These are phyloP conservation scores for Rotaria socialis DNA, from an alignment of 2,888 invertebrate genomes.

Conservation along the genomic window DNA sequence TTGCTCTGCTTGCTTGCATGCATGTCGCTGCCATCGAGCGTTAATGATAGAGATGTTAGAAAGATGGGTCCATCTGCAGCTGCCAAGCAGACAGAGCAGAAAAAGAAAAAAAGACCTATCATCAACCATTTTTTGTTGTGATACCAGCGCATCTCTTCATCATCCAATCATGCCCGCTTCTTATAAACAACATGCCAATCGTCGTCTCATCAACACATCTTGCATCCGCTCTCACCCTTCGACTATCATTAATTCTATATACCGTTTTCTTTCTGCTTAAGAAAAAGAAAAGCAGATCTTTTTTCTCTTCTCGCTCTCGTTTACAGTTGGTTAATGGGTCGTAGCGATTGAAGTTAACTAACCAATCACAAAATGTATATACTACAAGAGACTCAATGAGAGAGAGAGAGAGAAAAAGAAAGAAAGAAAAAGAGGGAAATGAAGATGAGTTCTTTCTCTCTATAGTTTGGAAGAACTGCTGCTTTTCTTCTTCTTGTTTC, in stretches of 20 bases:
- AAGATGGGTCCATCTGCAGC: slow-evolving; percentile 18
- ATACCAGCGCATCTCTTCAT: not conserved
- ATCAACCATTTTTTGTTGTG: slow-evolving; percentile 4
- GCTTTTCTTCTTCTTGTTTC: slow-evolving; percentile 4
- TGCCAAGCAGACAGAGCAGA: not conserved
- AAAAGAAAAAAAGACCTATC: slow-evolving; percentile 20
- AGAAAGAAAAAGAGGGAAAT: not conserved
- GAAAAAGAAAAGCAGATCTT: not conserved
- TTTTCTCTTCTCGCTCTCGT: slow-evolving; percentile 10
- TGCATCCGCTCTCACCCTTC: slow-evolving; percentile 21
- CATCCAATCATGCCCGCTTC: slow-evolving; percentile 15
- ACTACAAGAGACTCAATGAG: not conserved
- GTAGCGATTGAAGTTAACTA: not conserved
- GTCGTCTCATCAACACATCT: slow-evolving; percentile 20
- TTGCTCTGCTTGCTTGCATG: not conserved
- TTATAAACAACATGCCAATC: slow-evolving; percentile 32
- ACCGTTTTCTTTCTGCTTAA: slow-evolving; percentile 3
- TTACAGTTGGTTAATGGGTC: slow-evolving; percentile 3
- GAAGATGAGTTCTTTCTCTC: not conserved
- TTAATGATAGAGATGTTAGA: slow-evolving; percentile 18
- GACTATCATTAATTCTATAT: not conserved
- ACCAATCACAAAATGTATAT: not conserved
- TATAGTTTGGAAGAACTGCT: not conserved
- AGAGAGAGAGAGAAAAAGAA: not conserved
- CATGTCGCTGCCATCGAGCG: not conserved